phyloP scores from a whole-genome alignment of 2,113 vertebrate species.

The Suricata suricatta region DNA sequence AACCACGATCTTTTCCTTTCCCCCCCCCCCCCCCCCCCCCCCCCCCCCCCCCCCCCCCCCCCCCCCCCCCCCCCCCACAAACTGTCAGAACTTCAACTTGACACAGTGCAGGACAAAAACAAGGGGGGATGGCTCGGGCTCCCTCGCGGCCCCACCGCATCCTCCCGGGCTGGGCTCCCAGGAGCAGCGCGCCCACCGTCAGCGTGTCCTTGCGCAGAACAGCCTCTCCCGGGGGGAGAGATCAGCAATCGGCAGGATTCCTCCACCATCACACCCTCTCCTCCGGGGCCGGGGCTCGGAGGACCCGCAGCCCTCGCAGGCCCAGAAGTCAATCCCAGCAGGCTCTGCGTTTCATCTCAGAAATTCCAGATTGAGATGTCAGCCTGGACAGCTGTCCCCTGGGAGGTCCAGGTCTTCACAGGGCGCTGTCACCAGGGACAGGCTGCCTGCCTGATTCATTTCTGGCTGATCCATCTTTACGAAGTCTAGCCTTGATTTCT shows the following conservation, averaged over 20 bases:
- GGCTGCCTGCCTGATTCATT: neutral
- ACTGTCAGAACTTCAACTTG: constrained; percentile 1
- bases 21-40: neutral
- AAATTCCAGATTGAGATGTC: accelerated
- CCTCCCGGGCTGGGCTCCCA: neutral
- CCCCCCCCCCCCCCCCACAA: neutral
- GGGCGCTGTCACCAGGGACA: neutral
- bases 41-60: neutral
- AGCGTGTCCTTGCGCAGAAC: accelerated
- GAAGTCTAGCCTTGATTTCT: neutral
- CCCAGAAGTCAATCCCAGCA: neutral
- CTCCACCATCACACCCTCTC: neutral
- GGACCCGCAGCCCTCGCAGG: accelerated
- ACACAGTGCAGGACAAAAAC: neutral
- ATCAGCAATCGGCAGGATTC: accelerated
- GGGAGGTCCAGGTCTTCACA: too few relatives aligned
- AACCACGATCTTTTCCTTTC: too few relatives aligned
- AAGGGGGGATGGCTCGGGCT: neutral
- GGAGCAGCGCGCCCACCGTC: neutral
- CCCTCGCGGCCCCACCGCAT: accelerated
- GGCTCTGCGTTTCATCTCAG: neutral
- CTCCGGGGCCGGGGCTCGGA: neutral
- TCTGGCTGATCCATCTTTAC: neutral
- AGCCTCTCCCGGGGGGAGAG: neutral
- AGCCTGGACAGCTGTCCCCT: accelerated